These are phyloP conservation scores for Neomonachus schauinslandi DNA, from an alignment of 2,113 vertebrate genomes.

Conservation along the genomic window DNA sequence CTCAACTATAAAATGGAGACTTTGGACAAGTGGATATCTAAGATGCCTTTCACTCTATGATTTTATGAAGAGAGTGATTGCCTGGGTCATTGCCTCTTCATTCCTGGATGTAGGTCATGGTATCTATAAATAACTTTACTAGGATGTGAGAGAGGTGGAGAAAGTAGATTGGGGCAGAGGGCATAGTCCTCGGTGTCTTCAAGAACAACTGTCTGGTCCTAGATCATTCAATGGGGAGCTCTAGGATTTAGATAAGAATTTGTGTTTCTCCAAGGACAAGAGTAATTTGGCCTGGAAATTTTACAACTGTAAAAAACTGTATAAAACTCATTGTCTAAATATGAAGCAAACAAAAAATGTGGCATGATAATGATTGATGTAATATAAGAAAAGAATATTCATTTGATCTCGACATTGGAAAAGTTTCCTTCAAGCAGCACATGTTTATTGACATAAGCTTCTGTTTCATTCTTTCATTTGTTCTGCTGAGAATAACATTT, in stretches of 20 bases:
- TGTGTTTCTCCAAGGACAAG: background rate
- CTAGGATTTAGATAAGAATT: background rate
- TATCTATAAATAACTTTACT: background rate
- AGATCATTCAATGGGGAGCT: background rate
- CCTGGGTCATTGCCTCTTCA: background rate
- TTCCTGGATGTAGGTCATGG: background rate
- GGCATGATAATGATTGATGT: background rate
- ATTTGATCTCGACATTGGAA: background rate
- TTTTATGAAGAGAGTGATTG: background rate
- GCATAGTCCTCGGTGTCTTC: background rate
- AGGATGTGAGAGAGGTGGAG: background rate
- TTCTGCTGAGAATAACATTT: conserved; percentile 6
- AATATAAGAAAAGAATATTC: background rate
- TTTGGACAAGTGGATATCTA: background rate
- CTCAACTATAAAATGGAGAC: background rate
- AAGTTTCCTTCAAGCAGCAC: background rate
- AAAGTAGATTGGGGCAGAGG: background rate
- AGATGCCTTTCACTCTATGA: background rate
- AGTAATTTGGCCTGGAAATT: background rate
- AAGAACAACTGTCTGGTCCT: background rate
- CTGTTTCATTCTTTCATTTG: background rate
- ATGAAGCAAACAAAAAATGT: background rate
- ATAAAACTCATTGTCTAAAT: background rate
- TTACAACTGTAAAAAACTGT: background rate
- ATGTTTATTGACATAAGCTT: background rate